phyloP scores from a whole-genome alignment of 2,113 vertebrate species.

The Carettochelys insculpta region DNA sequence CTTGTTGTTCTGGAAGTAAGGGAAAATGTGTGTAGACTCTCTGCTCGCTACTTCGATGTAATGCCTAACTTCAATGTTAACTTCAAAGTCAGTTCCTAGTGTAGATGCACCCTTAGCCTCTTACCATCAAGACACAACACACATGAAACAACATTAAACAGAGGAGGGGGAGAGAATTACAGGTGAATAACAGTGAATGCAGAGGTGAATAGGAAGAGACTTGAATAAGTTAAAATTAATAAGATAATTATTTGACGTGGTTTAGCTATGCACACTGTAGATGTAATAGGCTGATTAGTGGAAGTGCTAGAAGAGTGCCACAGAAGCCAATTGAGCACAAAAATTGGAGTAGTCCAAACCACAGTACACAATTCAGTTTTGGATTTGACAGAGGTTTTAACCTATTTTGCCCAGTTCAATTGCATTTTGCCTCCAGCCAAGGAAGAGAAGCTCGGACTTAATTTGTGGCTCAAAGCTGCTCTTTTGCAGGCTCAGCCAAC shows the following conservation, averaged over 20 bases:
- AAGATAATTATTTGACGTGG: not conserved
- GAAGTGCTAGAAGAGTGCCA: not conserved
- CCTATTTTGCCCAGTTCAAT: not conserved
- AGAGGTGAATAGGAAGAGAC: too few species aligned
- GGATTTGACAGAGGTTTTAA: not conserved
- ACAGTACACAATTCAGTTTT: not conserved
- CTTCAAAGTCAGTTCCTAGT: too few species aligned
- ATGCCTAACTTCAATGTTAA: too few species aligned
- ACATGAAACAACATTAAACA: not conserved
- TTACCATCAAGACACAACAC: not conserved
- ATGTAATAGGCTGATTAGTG: not conserved
- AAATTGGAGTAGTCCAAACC: not conserved
- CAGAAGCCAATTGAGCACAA: rapidly evolving
- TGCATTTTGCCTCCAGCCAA: not conserved
- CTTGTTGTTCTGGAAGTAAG: too few species aligned
- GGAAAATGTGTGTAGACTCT: too few species aligned
- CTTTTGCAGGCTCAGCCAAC: not conserved
- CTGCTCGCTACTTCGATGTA: too few species aligned
- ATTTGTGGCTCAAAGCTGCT: not conserved
- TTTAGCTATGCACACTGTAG: not conserved
- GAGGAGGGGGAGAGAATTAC: not conserved
- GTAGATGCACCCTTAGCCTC: too few species aligned
- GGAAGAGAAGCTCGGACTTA: not conserved
- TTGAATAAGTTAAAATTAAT: not conserved
- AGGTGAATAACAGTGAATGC: too few species aligned